phyloP scores from a whole-genome alignment of 2,888 invertebrate species.

The Coremacera marginata region DNA sequence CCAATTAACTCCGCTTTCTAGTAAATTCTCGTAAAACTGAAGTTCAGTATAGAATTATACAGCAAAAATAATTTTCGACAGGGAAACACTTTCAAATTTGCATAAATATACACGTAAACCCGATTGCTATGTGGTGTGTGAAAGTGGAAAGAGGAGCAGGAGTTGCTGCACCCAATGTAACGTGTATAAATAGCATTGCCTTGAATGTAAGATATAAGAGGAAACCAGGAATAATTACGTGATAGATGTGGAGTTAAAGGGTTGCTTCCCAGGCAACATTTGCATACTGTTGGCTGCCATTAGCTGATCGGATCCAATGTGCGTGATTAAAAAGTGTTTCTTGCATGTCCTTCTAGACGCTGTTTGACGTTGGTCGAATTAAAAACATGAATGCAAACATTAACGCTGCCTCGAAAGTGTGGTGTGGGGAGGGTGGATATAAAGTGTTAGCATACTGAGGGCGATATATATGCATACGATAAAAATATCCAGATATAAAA shows the following conservation, averaged over 20 bases:
- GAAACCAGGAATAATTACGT: background rate
- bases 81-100: conserved; percentile 9
- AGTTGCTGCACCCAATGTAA: background rate
- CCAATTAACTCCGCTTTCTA: background rate
- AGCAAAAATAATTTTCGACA: background rate
- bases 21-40: background rate
- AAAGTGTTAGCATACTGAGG: too few relatives aligned
- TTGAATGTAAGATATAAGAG: background rate
- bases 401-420: too few relatives aligned
- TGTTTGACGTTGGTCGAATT: too few relatives aligned
- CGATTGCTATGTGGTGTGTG: background rate
- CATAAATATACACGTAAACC: conserved; percentile 1
- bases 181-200: background rate
- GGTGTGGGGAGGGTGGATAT: too few relatives aligned
- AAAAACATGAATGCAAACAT: too few relatives aligned
- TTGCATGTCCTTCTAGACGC: too few relatives aligned
- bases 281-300: too few relatives aligned
- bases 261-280: background rate
- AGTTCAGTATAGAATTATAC: background rate
- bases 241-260: background rate
- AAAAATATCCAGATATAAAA: too few relatives aligned
- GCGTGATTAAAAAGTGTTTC: too few relatives aligned
- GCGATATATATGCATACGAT: too few relatives aligned
- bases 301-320: too few relatives aligned
- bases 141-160: background rate